phyloP scores from a whole-genome alignment of 1,140 invertebrate genomes.

The Drosophila jambulina region DNA sequence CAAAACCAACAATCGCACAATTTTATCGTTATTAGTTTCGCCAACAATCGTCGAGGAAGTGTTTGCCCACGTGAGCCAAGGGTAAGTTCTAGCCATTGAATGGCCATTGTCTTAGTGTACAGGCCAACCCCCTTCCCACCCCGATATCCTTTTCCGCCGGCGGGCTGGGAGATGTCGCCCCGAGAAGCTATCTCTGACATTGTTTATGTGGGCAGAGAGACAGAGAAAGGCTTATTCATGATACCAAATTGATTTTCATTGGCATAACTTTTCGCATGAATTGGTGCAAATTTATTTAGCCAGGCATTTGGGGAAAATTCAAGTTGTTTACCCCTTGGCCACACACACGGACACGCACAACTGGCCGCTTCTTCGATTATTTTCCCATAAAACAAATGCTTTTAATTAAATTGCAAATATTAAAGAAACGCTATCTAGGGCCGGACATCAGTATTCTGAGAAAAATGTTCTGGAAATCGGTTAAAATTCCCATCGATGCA shows the following conservation, averaged over 20 bases:
- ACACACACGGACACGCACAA: background rate
- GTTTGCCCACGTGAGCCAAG: constrained; percentile 66
- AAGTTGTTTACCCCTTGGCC: constrained; percentile 46
- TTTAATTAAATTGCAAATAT: constrained; percentile 57
- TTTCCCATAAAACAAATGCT: constrained; percentile 36
- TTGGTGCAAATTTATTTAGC: constrained; percentile 66
- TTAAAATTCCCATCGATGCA: background rate
- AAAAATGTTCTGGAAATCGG: constrained; percentile 9
- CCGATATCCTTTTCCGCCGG: background rate
- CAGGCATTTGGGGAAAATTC: constrained; percentile 25
- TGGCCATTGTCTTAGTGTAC: constrained; percentile 63
- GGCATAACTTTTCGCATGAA: constrained; percentile 64
- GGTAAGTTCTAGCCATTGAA: constrained; percentile 67
- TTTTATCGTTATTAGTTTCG: constrained; percentile 85
- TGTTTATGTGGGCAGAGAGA: constrained; percentile 50
- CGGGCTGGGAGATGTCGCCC: constrained; percentile 36
- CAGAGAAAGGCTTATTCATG: constrained; percentile 35
- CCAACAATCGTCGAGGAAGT: constrained; percentile 82
- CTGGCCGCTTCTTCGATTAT: constrained; percentile 15
- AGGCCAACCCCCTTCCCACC: background rate
- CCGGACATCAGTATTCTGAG: constrained; percentile 3
- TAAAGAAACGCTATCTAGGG: constrained; percentile 17
- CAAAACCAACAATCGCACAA: constrained; percentile 84
- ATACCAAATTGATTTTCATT: constrained; percentile 67
- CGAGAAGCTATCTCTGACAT: constrained; percentile 16